phyloP scores from a whole-genome alignment of 1,140 invertebrate genomes.

The Dendroctonus ponderosae region DNA sequence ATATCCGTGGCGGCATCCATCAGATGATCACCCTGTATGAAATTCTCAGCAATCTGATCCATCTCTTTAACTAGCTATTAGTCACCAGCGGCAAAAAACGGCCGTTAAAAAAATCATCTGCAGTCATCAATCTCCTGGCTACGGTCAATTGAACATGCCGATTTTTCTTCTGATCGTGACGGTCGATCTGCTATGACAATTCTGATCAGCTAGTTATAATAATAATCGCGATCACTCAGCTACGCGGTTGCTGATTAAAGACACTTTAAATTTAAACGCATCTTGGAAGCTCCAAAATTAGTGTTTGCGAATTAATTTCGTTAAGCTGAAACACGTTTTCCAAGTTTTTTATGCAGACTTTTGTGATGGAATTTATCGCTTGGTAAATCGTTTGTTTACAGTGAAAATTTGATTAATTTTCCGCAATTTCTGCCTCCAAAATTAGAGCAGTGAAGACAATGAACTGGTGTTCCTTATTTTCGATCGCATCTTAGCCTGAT shows the following conservation, averaged over 20 bases:
- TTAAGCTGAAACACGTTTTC: too few species aligned
- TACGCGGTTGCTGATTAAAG: not conserved
- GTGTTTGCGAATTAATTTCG: too few species aligned
- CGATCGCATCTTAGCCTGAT: too few species aligned
- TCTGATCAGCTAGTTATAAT: conserved; percentile 6
- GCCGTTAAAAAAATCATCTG: conserved; percentile 10
- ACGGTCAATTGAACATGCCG: conserved; percentile 18
- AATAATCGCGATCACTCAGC: not conserved
- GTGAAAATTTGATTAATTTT: too few species aligned
- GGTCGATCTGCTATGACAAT: conserved; percentile 12
- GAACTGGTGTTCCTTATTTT: too few species aligned
- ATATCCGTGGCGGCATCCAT: not conserved
- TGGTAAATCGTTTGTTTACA: too few species aligned
- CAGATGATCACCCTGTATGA: not conserved
- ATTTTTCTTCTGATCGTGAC: conserved; percentile 8
- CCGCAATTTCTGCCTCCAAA: too few species aligned
- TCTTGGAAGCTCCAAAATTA: too few species aligned
- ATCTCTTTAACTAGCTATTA: conserved; percentile 13
- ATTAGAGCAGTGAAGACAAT: too few species aligned
- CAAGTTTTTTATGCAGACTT: too few species aligned
- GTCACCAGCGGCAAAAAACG: conserved; percentile 6
- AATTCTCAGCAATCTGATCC: conserved; percentile 8
- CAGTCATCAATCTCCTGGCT: conserved; percentile 9
- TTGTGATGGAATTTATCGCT: too few species aligned
- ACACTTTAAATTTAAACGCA: not conserved